Base-by-base conservation (phyloP, 2,888 invertebrate genomes). In the Sphecodes monilicornis region DNA sequence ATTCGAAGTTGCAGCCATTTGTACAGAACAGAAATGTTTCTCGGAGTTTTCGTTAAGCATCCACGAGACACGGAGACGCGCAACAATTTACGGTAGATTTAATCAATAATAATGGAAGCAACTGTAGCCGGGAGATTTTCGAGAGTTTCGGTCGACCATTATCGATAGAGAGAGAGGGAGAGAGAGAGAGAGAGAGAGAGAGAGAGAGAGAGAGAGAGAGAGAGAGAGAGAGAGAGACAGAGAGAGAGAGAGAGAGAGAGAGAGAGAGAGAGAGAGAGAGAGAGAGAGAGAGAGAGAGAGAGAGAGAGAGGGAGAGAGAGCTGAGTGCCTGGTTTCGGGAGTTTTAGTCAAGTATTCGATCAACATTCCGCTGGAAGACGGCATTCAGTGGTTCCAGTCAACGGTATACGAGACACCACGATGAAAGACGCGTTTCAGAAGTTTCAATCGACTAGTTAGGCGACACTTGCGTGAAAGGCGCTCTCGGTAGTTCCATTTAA, bases 401-500 rank as follows among this genome's bases (percentile, higher is more conserved):
- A 68, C 68, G 36, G 39, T 68, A 39, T 11, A 39, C 36, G 68
- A 36, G 68, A 68, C 22, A n/a, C 39, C 39, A 13, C 39, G 39
- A 13, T 39, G 68, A 68, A 36, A 39, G 68, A 68, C 68, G 39
- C 39, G n/a, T 68, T n/a, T 68, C 68, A 68, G 68, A 39, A 68
- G 68, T 68, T 68, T 68, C 68, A 68, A 39, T 68, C 68, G 39
- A 68, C 68, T 39, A 68, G 66, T 66, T 68, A 68, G 22, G n/a
- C 39, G n/a, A 68, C 39, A n/a, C n/a, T 39, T 1, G 13, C n/a
- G 2, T 68, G 68, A 39, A 39, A 39, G 5, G 1, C 39, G 39
- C 11, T n/a, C 36, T n/a, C 36, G 66, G 39, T 39, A n/a, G n/a
- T 68, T 39, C n/a, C 39, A 10, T n/a, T n/a, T 39, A 68, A 68